These are phyloP conservation scores for Glossophaga mutica DNA, from an alignment of 2,797 vertebrate species.

Conservation along the genomic window DNA sequence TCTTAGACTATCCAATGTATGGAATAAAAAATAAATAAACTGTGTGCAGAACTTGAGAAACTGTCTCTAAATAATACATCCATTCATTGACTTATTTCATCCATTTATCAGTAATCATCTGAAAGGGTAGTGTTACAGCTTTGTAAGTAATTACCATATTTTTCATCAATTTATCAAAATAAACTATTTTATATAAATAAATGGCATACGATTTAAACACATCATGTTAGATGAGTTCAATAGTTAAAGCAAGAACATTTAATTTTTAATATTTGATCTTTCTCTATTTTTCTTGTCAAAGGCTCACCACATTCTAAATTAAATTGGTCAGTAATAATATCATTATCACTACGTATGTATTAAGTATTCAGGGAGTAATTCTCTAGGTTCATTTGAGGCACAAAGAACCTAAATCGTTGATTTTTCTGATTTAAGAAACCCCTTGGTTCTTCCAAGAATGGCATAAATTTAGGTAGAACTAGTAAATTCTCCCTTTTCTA, in stretches of 20 bases:
- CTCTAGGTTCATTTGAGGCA: not conserved
- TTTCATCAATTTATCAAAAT: conserved; percentile 1
- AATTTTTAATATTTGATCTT: conserved; percentile 1
- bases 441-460: not conserved
- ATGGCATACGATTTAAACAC: not conserved
- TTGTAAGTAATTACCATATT: conserved; percentile 28
- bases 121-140: not conserved
- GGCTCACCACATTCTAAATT: not conserved
- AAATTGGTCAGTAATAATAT: not conserved
- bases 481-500: not conserved
- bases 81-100: not conserved
- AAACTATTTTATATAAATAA: not conserved
- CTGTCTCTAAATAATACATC: not conserved
- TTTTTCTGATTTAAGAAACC: not conserved
- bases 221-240: not conserved
- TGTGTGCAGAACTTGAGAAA: not conserved
- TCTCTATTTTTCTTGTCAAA: conserved; percentile 3
- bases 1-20: not conserved
- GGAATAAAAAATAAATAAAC: not conserved
- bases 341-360: not conserved
- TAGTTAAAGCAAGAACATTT: not conserved
- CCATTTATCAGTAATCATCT: not conserved
- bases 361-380: not conserved
- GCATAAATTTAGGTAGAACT: not conserved
- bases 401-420: not conserved